Conservation (phyloP, 1,140 invertebrate species). For the Ceratina australensis region DNA sequence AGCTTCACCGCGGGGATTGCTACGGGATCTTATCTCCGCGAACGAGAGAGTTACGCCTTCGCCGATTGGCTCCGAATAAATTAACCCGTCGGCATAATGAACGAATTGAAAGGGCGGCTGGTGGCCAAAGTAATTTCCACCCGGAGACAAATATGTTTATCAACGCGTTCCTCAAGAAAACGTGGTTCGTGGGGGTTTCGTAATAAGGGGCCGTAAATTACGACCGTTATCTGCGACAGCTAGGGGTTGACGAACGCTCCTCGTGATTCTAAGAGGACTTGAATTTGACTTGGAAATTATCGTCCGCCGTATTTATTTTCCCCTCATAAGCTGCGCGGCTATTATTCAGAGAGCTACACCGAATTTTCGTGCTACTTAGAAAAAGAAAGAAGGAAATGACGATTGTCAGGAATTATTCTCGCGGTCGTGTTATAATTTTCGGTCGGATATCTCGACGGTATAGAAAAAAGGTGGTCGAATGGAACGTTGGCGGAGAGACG, state of each 20-base stretch:
- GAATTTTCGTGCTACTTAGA: too few relatives aligned
- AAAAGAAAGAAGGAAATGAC: too few relatives aligned
- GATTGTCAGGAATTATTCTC: not conserved
- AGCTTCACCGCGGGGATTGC: too few relatives aligned
- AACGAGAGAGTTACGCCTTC: too few relatives aligned
- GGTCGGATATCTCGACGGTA: not conserved
- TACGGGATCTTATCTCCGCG: too few relatives aligned
- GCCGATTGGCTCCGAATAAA: not conserved
- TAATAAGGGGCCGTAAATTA: conserved; percentile 23
- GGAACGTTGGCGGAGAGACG: conserved; percentile 13
- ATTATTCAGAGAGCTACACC: not conserved
- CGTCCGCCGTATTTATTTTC: not conserved
- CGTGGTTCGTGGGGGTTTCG: not conserved
- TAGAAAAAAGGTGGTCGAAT: not conserved
- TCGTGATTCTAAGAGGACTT: not conserved
- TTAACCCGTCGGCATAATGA: not conserved
- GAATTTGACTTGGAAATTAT: conserved; percentile 30
- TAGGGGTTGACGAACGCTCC: conserved; percentile 20
- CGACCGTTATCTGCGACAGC: conserved; percentile 10
- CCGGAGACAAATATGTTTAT: conserved; percentile 3
- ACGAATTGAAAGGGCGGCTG: not conserved
- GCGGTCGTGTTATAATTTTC: not conserved
- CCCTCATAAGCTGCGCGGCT: too few relatives aligned
- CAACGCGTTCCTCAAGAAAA: conserved; percentile 1
- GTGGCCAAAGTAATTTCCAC: conserved; percentile 1